Percentiles rank a stretch among this genome's conserved stretches.
Conservation (phyloP, 2,113 vertebrate species). For the Engystomops pustulosus region DNA sequence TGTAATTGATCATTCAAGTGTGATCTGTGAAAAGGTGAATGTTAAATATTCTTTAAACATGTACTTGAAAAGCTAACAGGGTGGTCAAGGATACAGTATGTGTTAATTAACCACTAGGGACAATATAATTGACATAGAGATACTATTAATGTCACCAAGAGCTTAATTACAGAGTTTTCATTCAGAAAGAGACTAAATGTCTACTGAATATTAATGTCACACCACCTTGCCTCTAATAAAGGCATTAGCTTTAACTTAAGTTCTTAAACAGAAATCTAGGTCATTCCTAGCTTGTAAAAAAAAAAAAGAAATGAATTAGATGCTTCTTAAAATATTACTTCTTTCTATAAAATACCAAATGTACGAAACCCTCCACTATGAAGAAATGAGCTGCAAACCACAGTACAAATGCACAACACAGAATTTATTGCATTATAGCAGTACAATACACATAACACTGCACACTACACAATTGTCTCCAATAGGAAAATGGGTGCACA, state of each 20-base stretch:
- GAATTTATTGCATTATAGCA: no score
- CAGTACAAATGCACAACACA: no score
- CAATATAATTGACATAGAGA: slow-evolving; percentile 34
- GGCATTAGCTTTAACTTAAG: neutral
- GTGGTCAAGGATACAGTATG: slow-evolving; percentile 37
- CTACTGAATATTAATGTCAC: slow-evolving; percentile 9
- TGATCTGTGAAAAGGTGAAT: slow-evolving; percentile 43
- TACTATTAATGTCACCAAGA: slow-evolving; percentile 43
- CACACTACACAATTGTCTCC: no score
- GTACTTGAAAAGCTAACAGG: slow-evolving; percentile 37
- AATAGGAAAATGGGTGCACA: no score
- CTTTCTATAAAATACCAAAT: no score
- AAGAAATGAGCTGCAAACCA: no score
- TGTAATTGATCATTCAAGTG: slow-evolving; percentile 40
- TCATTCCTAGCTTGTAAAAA: neutral
- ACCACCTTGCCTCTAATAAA: slow-evolving; percentile 11
- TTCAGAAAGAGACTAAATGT: slow-evolving; percentile 33
- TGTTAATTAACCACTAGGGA: slow-evolving; percentile 33
- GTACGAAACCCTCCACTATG: no score
- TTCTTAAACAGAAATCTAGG: neutral
- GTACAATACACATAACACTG: no score
- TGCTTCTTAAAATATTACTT: no score
- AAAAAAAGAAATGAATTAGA: neutral
- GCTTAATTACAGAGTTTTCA: slow-evolving; percentile 30
- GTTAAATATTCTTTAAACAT: slow-evolving; percentile 40